Conservation (phyloP, 2,797 vertebrate genomes). For the Pampus argenteus region DNA sequence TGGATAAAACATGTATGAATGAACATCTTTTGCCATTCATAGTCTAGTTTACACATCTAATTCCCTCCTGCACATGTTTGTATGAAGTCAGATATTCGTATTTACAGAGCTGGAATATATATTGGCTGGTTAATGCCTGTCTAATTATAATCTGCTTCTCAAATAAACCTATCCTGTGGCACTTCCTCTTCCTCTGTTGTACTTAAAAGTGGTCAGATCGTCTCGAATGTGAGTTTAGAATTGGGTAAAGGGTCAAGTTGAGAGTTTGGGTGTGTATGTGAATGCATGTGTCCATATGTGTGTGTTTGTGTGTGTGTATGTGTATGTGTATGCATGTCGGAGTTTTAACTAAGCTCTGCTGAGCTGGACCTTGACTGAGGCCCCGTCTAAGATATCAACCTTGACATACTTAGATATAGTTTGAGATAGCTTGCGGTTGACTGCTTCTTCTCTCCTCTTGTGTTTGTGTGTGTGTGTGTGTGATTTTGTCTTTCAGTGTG, state of each 20-base stretch:
- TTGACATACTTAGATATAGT: constrained; percentile 55
- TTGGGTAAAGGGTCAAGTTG: constrained; percentile 61
- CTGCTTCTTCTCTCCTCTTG: constrained; percentile 24
- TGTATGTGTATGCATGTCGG: constrained; percentile 18
- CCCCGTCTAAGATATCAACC: constrained; percentile 50
- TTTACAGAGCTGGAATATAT: constrained; percentile 71
- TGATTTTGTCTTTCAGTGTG: constrained; percentile 85
- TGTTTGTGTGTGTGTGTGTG: constrained; percentile 32
- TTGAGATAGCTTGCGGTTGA: constrained; percentile 44
- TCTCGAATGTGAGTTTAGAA: constrained; percentile 33
- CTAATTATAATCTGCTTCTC: constrained; percentile 76
- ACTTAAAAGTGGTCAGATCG: constrained; percentile 30
- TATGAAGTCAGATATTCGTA: constrained; percentile 57
- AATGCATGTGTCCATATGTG: constrained; percentile 14
- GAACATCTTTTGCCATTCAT: constrained; percentile 47
- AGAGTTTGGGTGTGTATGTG: constrained; percentile 20
- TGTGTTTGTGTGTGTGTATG: constrained; percentile 29
- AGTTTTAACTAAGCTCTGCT: constrained; percentile 35
- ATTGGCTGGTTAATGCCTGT: constrained; percentile 61
- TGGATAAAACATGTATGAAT: constrained; percentile 53
- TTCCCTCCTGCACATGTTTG: constrained; percentile 51
- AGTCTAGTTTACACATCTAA: constrained; percentile 47
- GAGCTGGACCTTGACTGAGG: constrained; percentile 46
- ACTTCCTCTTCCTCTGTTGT: constrained; percentile 68
- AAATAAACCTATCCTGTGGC: constrained; percentile 77